These are phyloP conservation scores for Holothuria scabra DNA, from an alignment of 53 echinoderm and acorn worm genomes.

Conservation along the genomic window DNA sequence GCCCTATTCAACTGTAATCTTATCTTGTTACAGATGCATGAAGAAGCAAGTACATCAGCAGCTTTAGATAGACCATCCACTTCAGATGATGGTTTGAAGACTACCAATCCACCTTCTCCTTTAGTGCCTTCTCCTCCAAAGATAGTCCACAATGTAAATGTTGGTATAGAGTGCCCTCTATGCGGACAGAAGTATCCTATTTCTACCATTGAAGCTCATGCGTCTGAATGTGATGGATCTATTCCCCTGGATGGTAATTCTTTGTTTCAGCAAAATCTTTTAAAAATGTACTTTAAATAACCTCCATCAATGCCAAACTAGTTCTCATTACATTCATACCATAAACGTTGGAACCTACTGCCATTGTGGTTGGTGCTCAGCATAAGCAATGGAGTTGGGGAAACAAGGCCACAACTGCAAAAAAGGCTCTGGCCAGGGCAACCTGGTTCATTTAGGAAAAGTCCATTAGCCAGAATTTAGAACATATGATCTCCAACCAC, in stretches of 20 bases:
- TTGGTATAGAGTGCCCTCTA: slow-evolving; percentile 82
- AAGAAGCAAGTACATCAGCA: not conserved
- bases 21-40: not conserved
- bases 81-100: not conserved
- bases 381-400: too few species aligned
- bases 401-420: too few species aligned
- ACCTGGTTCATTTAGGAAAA: too few species aligned
- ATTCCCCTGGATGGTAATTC: slow-evolving; percentile 24
- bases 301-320: too few species aligned
- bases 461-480: too few species aligned
- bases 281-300: too few species aligned
- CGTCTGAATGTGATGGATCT: slow-evolving; percentile 82
- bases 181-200: slow-evolving; percentile 73
- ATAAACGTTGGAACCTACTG: too few species aligned
- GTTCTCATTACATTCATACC: too few species aligned
- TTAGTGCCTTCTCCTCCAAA: slow-evolving; percentile 22
- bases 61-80: not conserved
- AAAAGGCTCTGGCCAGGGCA: too few species aligned
- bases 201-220: slow-evolving; percentile 81
- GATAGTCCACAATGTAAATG: not conserved
- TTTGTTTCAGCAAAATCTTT: too few species aligned
- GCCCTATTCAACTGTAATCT: not conserved
- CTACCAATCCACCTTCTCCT: slow-evolving; percentile 3
- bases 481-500: too few species aligned
- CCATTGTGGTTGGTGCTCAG: too few species aligned